Conservation (phyloP, 2,113 vertebrate species). For the Ranitomeya imitator region DNA sequence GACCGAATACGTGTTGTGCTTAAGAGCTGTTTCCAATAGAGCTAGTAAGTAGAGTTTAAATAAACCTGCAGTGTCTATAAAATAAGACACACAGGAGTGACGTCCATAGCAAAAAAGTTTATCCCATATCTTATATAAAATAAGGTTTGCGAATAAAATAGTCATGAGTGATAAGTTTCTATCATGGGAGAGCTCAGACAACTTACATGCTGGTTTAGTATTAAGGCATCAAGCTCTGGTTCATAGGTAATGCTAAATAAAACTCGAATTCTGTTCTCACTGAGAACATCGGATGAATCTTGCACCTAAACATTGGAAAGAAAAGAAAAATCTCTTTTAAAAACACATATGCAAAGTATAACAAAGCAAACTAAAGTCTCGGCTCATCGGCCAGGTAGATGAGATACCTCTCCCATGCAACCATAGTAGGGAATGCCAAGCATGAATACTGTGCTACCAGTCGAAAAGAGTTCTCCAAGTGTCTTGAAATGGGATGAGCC, state of each 20-base stretch:
- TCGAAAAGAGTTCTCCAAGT: conserved; percentile 89
- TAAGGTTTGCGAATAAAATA: not conserved
- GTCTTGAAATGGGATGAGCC: conserved; percentile 82
- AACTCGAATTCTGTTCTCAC: conserved; percentile 90
- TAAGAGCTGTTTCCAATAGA: no score
- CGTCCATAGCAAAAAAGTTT: no score
- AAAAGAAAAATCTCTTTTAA: not conserved
- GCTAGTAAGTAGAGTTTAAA: no score
- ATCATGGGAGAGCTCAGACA: not conserved
- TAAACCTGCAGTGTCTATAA: no score
- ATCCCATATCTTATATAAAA: no score
- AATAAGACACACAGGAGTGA: no score
- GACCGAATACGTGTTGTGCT: no score
- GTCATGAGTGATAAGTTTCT: not conserved
- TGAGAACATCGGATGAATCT: conserved; percentile 90
- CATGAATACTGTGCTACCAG: conserved; percentile 87
- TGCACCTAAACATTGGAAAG: conserved; percentile 78
- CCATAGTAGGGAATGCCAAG: conserved; percentile 94
- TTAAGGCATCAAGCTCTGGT: conserved; percentile 88
- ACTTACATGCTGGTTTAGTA: conserved; percentile 98
- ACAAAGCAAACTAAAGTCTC: not conserved
- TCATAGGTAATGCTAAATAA: conserved; percentile 91
- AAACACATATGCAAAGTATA: not conserved
- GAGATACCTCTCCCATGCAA: conserved; percentile 90
- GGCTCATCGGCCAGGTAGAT: not conserved